Evolutionary conservation across 2,797 vertebrate genomes (phyloP), one percentile per base, ranked within the genome.

Genomic region (Gallinago stenura): DNA sequence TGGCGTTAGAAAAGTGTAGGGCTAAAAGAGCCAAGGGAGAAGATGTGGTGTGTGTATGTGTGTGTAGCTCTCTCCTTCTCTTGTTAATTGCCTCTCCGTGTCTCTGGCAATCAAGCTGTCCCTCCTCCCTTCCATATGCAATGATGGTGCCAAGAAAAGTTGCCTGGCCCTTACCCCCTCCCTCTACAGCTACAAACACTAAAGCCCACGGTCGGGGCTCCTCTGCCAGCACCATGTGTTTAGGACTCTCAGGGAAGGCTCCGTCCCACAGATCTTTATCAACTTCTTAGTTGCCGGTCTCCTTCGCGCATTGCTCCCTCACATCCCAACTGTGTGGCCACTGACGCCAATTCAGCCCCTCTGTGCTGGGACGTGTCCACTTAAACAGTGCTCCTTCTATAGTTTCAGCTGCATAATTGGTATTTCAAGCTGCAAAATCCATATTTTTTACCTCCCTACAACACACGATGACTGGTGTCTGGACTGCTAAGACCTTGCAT

Each of bases 231-330:
- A 46, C 20, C 24, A 25, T 0, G 2, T 76, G 22, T 37, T 68
- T 6, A 16, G 56, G 30, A 15, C 64, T 35, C 35, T 43, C 50
- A 37, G 37, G 2, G 30, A 58, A 76, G 54, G 37, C 54, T 87
- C 39, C 54, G 37, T 79, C 6, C 1, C 0, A 2, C 31, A 53
- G 31, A 51, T 62, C 66, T 43, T 41, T 43, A 43, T 9, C 0
- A 0, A 18, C 16, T 48, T 53, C 6, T 7, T 71, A 22, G 1
- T 13, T 41, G 21, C 31, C 2, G 7, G 10, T 10, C 6, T 66
- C 26, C 15, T 61, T 39, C 1, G 1, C 0, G 0, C 0, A 0
- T 46, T 37, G n/a, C 20, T 71, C 30, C 48, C 9, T 43, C 0
- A 0, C 24, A 11, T 37, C 43, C 41, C 68, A 61, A 6, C 60